A percentile compares a stretch with the other conserved stretches of the same genome.
These are phyloP conservation scores for Scopus umbretta DNA, from an alignment of 2,113 vertebrate genomes.

Conservation along the genomic window DNA sequence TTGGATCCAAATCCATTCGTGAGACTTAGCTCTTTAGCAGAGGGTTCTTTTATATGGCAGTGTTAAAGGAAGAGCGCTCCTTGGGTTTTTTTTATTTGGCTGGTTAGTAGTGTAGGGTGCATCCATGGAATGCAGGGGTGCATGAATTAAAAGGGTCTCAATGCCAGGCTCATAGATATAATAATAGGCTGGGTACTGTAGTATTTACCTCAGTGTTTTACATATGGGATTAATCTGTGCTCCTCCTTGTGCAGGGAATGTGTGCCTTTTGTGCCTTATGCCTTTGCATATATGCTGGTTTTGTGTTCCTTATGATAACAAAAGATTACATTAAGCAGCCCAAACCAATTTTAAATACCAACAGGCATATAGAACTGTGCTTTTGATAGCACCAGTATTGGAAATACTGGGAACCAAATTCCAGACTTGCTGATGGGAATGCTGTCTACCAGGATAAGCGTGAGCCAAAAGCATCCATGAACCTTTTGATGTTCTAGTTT, in stretches of 20 bases:
- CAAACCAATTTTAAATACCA: neutral
- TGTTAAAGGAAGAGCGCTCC: neutral
- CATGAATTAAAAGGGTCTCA: neutral
- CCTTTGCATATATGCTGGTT: neutral
- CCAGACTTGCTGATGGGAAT: neutral
- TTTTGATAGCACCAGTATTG: neutral
- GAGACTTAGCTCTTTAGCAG: neutral
- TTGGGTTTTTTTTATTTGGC: neutral
- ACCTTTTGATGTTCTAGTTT: neutral
- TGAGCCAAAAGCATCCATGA: neutral
- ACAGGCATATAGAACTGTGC: neutral
- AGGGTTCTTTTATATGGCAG: accelerated
- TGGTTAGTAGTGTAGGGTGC: neutral
- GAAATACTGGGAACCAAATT: neutral
- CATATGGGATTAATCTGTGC: neutral
- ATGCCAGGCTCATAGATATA: neutral
- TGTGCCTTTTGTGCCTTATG: neutral
- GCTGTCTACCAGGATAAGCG: neutral
- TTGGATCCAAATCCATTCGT: neutral
- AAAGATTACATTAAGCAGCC: neutral
- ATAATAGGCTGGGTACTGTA: neutral
- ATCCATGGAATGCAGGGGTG: neutral
- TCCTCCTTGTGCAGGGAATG: neutral
- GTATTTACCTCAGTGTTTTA: neutral
- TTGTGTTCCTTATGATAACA: neutral